Evolutionary conservation across 2,888 invertebrate species (phyloP).

Genomic region (Brachyopa scutellaris): DNA sequence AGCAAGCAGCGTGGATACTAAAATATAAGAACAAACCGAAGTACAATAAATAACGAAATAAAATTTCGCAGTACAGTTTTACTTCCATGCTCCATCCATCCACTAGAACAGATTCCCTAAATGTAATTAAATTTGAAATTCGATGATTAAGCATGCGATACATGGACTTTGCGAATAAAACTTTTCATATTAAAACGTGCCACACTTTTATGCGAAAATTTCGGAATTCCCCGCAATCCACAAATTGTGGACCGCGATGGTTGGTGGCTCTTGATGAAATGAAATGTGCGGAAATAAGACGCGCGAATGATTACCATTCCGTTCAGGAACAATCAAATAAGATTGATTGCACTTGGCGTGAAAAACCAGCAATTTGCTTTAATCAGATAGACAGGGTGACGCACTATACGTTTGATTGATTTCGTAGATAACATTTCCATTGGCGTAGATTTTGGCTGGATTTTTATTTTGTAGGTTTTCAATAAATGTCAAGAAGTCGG

Average conservation of each 20-base stretch:
- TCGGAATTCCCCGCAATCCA: not conserved
- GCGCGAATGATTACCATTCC: not conserved
- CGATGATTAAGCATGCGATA: conserved; percentile 28
- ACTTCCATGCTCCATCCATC: too few relatives aligned
- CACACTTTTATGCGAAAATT: conserved; percentile 17
- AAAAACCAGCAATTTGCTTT: not conserved
- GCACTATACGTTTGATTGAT: not conserved
- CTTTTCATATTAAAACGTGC: conserved; percentile 19
- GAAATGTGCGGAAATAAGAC: not conserved
- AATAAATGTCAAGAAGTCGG: too few relatives aligned
- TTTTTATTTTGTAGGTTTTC: too few relatives aligned
- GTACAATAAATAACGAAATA: too few relatives aligned
- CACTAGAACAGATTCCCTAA: too few relatives aligned
- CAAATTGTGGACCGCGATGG: not conserved
- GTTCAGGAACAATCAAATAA: conserved; percentile 3
- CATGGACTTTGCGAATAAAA: conserved; percentile 8
- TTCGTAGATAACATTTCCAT: not conserved
- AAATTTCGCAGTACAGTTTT: too few relatives aligned
- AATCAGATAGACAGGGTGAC: not conserved
- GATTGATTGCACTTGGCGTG: conserved; percentile 17
- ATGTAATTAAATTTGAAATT: conserved; percentile 24
- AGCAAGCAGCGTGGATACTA: not conserved
- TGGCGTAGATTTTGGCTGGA: not conserved
- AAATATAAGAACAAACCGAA: not conserved
- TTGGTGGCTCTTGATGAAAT: not conserved